Percentiles rank a stretch among this genome's conserved stretches.
These are phyloP conservation scores for Hybos culiciformis DNA, from an alignment of 2,888 invertebrate genomes.

Conservation along the genomic window DNA sequence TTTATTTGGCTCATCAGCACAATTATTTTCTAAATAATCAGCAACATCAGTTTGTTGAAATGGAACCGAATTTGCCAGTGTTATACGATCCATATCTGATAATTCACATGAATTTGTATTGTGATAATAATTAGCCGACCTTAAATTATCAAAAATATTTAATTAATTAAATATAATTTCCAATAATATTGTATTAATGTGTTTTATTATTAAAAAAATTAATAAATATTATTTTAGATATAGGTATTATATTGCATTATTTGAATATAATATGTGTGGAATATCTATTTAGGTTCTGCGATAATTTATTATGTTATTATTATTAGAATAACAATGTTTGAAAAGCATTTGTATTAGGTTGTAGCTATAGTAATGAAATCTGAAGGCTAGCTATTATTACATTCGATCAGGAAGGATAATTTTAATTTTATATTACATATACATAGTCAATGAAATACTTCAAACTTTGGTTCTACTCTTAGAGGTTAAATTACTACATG, in stretches of 20 bases:
- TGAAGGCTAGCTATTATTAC: too few relatives aligned
- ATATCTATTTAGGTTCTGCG: too few relatives aligned
- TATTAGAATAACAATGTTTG: too few relatives aligned
- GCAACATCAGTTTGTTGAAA: slow-evolving; percentile 54
- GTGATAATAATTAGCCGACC: slow-evolving; percentile 83
- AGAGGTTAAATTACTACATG: too few relatives aligned
- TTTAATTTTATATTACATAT: too few relatives aligned
- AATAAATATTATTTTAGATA: neutral
- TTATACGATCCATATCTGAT: slow-evolving; percentile 84
- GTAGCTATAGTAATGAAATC: too few relatives aligned
- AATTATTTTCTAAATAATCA: slow-evolving; percentile 85
- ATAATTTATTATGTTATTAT: too few relatives aligned
- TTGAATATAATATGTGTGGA: slow-evolving; percentile 6
- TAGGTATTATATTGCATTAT: slow-evolving; percentile 4
- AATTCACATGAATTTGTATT: slow-evolving; percentile 73
- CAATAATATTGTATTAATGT: neutral
- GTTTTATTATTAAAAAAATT: neutral
- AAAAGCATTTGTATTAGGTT: too few relatives aligned
- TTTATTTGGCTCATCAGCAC: slow-evolving; percentile 82
- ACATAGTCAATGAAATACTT: too few relatives aligned
- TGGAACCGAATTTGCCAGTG: slow-evolving; percentile 67
- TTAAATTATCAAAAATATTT: slow-evolving; percentile 36
- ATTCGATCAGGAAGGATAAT: too few relatives aligned
- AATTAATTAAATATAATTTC: neutral
- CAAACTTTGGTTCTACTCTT: too few relatives aligned